A percentile compares a stretch with the other conserved stretches of the same genome.
phyloP scores from a whole-genome alignment of 2,888 invertebrate genomes.

The Platycheirus albimanus region DNA sequence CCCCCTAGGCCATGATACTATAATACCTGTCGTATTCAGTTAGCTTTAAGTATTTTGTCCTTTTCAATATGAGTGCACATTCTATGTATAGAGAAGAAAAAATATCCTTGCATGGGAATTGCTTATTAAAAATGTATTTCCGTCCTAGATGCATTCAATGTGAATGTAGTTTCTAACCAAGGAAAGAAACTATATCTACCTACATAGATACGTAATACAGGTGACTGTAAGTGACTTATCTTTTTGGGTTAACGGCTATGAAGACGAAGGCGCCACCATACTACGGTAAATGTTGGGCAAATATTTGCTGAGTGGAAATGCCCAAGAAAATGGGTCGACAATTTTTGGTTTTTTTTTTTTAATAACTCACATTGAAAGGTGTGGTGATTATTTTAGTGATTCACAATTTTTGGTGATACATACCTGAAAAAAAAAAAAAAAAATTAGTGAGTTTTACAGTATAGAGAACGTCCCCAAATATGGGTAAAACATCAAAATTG shows the following conservation, averaged over 20 bases:
- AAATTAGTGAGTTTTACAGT: conserved; percentile 19
- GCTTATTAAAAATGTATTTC: conserved; percentile 65
- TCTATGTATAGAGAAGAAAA: conserved; percentile 3
- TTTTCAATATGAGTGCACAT: conserved; percentile 15
- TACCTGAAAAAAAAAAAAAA: conserved; percentile 49
- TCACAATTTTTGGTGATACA: conserved; percentile 23
- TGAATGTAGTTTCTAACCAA: conserved; percentile 15
- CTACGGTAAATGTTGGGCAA: conserved; percentile 23
- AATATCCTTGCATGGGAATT: conserved; percentile 53
- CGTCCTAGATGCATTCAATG: conserved; percentile 47
- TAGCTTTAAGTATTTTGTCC: neutral
- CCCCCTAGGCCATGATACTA: conserved; percentile 36
- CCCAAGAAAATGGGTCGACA: conserved; percentile 35
- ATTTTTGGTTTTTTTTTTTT: too few species aligned
- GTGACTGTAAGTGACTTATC: conserved; percentile 68
- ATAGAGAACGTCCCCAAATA: neutral
- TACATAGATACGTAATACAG: conserved; percentile 19
- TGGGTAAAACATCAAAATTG: too few species aligned
- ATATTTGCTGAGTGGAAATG: conserved; percentile 45
- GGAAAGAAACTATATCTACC: conserved; percentile 10
- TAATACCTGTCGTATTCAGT: neutral
- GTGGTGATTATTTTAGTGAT: conserved; percentile 1
- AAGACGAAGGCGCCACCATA: too few species aligned
- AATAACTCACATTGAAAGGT: conserved; percentile 35
- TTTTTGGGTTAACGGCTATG: conserved; percentile 49